Conservation (phyloP, 2,113 vertebrate species). For the Theristicus caerulescens region DNA sequence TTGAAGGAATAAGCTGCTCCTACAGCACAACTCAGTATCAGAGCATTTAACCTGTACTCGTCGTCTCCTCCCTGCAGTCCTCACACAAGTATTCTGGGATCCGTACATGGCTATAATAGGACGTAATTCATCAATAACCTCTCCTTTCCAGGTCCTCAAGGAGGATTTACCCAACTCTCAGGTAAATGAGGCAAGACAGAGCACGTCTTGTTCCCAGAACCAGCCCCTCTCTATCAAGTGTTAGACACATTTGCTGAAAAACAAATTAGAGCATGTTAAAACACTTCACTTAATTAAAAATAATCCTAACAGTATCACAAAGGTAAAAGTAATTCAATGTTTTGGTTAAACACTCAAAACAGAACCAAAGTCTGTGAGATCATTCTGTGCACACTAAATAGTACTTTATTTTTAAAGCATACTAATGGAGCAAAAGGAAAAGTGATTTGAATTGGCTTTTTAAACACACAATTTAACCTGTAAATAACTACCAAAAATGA, state of each 20-base stretch:
- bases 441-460: background rate
- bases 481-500: background rate
- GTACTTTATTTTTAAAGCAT: background rate
- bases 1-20: background rate
- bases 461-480: background rate
- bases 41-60: background rate
- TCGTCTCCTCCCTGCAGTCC: background rate
- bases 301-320: constrained; percentile 23
- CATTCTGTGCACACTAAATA: background rate
- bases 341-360: constrained; percentile 39
- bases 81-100: background rate
- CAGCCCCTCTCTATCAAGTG: background rate
- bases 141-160: background rate
- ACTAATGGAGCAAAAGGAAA: background rate
- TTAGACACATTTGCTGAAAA: background rate
- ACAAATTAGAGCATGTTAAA: constrained; percentile 27
- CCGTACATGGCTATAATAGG: background rate
- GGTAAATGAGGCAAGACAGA: constrained; percentile 15
- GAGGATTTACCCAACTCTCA: background rate
- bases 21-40: background rate
- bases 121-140: constrained; percentile 3
- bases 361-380: background rate
- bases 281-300: constrained; percentile 39
- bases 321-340: constrained; percentile 23
- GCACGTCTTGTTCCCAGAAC: background rate